Conservation (phyloP, 2,888 invertebrate species). For the Tenthredo scrophulariae region DNA sequence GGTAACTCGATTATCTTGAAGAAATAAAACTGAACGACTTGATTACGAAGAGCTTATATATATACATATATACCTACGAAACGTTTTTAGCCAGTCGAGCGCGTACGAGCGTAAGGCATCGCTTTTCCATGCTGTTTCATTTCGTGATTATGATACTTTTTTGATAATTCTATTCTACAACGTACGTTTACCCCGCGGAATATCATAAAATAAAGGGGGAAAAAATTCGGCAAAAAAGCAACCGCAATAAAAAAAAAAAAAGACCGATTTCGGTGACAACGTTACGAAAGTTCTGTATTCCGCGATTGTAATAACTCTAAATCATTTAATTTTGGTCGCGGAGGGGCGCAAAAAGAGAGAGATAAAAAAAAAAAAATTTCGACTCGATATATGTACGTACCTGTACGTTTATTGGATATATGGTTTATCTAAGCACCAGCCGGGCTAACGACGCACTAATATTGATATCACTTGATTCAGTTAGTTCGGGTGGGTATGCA, state of each 20-base stretch:
- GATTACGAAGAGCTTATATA: constrained; percentile 23
- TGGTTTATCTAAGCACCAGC: constrained; percentile 34
- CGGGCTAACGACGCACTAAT: constrained; percentile 35
- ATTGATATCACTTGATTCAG: constrained; percentile 35
- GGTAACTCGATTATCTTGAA: constrained; percentile 41
- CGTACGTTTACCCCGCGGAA: constrained; percentile 1
- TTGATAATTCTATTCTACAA: constrained; percentile 24
- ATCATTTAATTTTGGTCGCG: constrained; percentile 7
- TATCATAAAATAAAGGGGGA: constrained; percentile 8
- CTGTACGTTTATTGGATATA: constrained; percentile 11
- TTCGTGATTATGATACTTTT: constrained; percentile 31
- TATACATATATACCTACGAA: constrained; percentile 6
- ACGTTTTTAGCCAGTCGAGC: constrained; percentile 18
- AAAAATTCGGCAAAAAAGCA: background rate
- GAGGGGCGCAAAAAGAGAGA: background rate
- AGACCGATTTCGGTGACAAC: background rate
- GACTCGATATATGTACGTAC: background rate
- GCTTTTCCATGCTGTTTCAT: constrained; percentile 38
- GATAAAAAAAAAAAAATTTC: background rate
- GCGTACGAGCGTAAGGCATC: constrained; percentile 7
- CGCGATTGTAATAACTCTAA: background rate
- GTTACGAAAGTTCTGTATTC: background rate
- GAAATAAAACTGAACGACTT: constrained; percentile 46
- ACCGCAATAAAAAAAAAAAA: background rate
- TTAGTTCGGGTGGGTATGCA: constrained; percentile 16